phyloP scores from a whole-genome alignment of 2,113 vertebrate species.

The Calyptommatus sinebrachiatus region DNA sequence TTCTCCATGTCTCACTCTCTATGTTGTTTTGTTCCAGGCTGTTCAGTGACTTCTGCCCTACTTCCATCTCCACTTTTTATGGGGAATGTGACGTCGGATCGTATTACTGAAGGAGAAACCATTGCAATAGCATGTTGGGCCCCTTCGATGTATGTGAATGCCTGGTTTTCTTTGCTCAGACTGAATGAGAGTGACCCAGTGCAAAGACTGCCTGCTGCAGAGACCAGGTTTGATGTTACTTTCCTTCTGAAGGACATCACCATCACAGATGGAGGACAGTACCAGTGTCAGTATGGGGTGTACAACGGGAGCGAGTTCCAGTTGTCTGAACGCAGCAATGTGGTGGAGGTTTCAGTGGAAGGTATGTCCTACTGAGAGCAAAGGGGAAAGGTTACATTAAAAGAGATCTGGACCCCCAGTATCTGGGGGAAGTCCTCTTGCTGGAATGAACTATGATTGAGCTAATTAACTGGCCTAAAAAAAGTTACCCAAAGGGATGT shows the following conservation, averaged over 20 bases:
- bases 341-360: accelerated
- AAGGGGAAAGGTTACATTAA: background rate
- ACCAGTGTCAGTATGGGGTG: constrained; percentile 33
- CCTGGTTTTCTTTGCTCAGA: constrained; percentile 7
- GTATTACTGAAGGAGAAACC: background rate
- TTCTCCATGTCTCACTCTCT: background rate
- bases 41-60: background rate
- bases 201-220: accelerated
- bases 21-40: background rate
- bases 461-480: too few species aligned
- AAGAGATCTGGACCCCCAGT: too few species aligned
- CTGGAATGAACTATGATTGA: too few species aligned
- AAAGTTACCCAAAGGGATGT: too few species aligned
- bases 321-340: background rate
- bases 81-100: background rate
- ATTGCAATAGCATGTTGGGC: constrained; percentile 5
- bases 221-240: background rate
- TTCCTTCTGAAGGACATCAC: background rate
- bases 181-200: accelerated
- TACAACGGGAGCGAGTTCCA: constrained; percentile 3
- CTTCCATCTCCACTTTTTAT: background rate
- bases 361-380: background rate
- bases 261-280: background rate
- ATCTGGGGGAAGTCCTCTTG: background rate
- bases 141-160: accelerated